phyloP scores from a whole-genome alignment of 2,113 vertebrate species.

The Cyphomyrus discorhynchus region DNA sequence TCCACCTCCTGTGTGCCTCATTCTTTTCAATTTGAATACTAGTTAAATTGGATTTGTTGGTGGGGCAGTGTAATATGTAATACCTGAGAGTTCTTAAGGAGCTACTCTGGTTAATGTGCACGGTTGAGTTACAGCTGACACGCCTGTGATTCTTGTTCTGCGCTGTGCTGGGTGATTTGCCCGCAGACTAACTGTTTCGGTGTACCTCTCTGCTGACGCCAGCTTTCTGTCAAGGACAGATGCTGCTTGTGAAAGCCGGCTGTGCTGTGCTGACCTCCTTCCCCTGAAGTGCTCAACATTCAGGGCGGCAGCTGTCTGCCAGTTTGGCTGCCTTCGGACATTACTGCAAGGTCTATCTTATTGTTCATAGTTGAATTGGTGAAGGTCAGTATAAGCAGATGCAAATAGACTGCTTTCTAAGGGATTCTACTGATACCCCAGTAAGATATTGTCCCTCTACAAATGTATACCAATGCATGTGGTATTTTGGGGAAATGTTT shows the following conservation, averaged over 20 bases:
- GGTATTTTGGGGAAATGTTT: neutral
- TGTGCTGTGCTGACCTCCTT: neutral
- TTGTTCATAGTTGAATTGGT: neutral
- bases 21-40: neutral
- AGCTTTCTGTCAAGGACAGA: neutral
- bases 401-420: neutral
- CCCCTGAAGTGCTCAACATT: neutral
- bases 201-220: neutral
- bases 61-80: neutral
- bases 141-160: neutral
- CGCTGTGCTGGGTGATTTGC: neutral
- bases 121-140: neutral
- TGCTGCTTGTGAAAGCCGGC: neutral
- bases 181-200: neutral
- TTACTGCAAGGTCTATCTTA: neutral
- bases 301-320: neutral
- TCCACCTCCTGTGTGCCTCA: neutral
- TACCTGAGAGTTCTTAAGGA: neutral
- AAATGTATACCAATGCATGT: neutral
- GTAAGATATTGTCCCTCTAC: neutral
- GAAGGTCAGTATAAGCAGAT: neutral
- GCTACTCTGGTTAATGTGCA: neutral
- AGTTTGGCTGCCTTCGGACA: neutral
- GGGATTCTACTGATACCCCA: neutral
- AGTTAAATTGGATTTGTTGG: neutral